Evolutionary conservation across 2,113 vertebrate species (phyloP).

Genomic region (Phalacrocorax pelagicus): DNA sequence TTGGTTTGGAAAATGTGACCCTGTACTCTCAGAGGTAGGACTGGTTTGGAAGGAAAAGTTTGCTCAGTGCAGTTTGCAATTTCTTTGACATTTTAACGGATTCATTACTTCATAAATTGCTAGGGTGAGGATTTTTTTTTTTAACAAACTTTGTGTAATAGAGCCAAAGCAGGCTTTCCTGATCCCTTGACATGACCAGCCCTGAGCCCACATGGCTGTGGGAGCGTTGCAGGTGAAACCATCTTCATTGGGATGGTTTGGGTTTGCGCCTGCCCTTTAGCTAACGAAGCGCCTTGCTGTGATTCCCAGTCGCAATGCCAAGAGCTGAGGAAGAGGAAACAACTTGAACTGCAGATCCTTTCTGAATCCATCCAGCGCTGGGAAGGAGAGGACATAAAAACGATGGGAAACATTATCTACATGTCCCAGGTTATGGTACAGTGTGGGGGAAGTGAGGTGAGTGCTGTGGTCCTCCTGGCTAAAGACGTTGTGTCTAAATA

Average conservation of each 20-base stretch:
- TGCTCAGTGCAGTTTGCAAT: background rate
- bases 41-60: slow-evolving; percentile 34
- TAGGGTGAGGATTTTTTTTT: background rate
- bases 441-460: slow-evolving; percentile 87
- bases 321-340: slow-evolving; percentile 93
- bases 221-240: background rate
- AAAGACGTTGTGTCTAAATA: background rate
- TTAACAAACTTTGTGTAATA: background rate
- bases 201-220: background rate
- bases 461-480: background rate
- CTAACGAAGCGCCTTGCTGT: background rate
- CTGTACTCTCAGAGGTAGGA: background rate
- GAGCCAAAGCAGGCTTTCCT: background rate
- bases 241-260: background rate
- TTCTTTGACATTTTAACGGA: background rate
- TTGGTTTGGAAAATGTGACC: slow-evolving; percentile 32
- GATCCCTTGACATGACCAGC: background rate
- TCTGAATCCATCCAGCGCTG: slow-evolving; percentile 92
- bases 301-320: slow-evolving; percentile 86
- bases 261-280: background rate
- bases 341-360: slow-evolving; percentile 94
- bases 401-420: slow-evolving; percentile 87
- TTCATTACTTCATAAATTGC: background rate
- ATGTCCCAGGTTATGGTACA: slow-evolving; percentile 93
- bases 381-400: slow-evolving; percentile 96